Conservation (phyloP, 2,113 vertebrate species). For the Protomyctophum bolini region DNA sequence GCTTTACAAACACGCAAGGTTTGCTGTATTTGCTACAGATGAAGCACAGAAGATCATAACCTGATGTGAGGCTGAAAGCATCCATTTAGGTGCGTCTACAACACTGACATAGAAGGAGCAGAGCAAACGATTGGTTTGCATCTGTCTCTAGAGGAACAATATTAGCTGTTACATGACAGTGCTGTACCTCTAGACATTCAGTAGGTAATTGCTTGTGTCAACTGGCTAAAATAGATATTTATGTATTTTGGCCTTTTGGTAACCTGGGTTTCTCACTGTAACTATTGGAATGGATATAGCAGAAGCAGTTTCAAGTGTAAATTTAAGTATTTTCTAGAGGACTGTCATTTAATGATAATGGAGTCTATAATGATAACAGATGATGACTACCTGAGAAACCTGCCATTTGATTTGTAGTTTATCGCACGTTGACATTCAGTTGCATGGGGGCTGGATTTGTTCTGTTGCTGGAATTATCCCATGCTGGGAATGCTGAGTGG, state of each 20-base stretch:
- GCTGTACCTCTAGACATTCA: slow-evolving; percentile 31
- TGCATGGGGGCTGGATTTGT: slow-evolving; percentile 78
- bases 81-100: slow-evolving; percentile 51
- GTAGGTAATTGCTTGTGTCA: not conserved
- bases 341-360: slow-evolving; percentile 78
- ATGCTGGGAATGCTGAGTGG: slow-evolving; percentile 77
- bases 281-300: no score
- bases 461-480: slow-evolving; percentile 75
- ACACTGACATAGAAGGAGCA: slow-evolving; percentile 34
- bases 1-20: slow-evolving; percentile 33
- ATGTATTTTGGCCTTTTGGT: no score
- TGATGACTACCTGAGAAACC: slow-evolving; percentile 56
- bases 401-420: slow-evolving; percentile 83
- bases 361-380: slow-evolving; percentile 27
- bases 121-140: slow-evolving; percentile 26
- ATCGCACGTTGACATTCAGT: slow-evolving; percentile 72
- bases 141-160: slow-evolving; percentile 22
- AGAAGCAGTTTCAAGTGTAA: no score
- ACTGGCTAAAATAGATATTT: no score
- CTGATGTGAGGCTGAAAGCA: slow-evolving; percentile 47
- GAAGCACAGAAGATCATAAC: slow-evolving; percentile 34
- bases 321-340: slow-evolving; percentile 28
- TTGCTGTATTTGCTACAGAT: slow-evolving; percentile 41
- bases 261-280: no score
- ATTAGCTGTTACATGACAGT: slow-evolving; percentile 28